A percentile compares a stretch with the other conserved stretches of the same genome.
Evolutionary conservation across 2,113 vertebrate species (phyloP).

Genomic region (Nanger granti): DNA sequence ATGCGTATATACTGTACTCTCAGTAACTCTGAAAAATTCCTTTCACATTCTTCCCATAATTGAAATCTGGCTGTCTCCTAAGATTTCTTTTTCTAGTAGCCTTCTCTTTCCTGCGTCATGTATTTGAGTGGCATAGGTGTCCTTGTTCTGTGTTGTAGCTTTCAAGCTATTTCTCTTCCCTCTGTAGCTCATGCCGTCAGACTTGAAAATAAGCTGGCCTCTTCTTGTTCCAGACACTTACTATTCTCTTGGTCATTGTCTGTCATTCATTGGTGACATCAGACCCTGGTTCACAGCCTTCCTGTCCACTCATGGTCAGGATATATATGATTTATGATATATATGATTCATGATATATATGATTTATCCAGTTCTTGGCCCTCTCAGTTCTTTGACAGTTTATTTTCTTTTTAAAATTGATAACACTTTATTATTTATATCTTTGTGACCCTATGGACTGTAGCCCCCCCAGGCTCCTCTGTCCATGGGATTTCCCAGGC

Average conservation of each 20-base stretch:
- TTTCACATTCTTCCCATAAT: background rate
- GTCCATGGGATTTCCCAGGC: background rate
- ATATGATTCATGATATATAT: background rate
- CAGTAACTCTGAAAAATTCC: background rate
- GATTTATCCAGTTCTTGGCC: background rate
- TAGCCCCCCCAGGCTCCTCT: background rate
- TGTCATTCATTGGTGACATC: background rate
- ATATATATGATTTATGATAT: background rate
- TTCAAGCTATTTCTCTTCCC: background rate
- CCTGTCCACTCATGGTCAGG: background rate
- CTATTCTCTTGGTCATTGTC: background rate
- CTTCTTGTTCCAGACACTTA: background rate
- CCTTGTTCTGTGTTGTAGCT: background rate
- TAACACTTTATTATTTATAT: background rate
- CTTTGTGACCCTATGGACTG: background rate
- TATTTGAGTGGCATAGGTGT: background rate
- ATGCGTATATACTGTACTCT: fast-evolving
- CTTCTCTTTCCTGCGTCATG: background rate
- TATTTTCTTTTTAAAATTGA: background rate
- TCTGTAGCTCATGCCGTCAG: background rate
- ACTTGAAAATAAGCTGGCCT: background rate
- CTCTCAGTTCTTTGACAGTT: background rate
- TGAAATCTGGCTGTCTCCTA: background rate
- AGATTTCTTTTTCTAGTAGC: background rate
- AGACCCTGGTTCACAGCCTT: background rate